Percentiles rank a stretch among this genome's conserved stretches.
Conservation (phyloP, 2,113 vertebrate species). For the Phaetusa simplex region DNA sequence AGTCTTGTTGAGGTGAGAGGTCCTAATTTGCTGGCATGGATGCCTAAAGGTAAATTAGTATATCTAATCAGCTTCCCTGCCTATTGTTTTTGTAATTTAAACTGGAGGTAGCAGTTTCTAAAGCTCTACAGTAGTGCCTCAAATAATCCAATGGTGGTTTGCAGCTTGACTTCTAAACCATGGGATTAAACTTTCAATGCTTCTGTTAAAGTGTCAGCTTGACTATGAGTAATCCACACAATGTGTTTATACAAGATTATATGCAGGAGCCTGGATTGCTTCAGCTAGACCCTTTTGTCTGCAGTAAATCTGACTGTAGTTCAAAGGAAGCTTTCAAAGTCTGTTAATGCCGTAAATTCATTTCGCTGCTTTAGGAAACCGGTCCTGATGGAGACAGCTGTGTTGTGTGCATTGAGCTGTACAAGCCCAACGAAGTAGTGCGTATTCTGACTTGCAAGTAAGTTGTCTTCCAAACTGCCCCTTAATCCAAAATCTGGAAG, state of each 20-base stretch:
- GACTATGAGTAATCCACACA: not conserved
- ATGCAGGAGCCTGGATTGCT: not conserved
- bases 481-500: not conserved
- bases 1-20: not conserved
- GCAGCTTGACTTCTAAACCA: not conserved
- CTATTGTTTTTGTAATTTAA: not conserved
- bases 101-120: not conserved
- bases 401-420: conserved; percentile 90
- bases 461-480: conserved; percentile 43
- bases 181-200: not conserved
- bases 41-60: not conserved
- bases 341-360: not conserved
- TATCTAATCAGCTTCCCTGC: not conserved
- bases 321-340: not conserved
- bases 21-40: not conserved
- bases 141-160: not conserved
- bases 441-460: conserved; percentile 92
- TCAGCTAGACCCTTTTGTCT: not conserved
- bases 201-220: not conserved
- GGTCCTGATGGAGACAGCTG: conserved; percentile 83
- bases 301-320: not conserved
- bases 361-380: conserved; percentile 74
- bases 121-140: not conserved
- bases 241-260: not conserved
- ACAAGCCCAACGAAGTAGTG: conserved; percentile 85